Percentiles rank a stretch among this genome's conserved stretches.
Conservation (phyloP, 2,888 invertebrate species). For the Troglohyphantes excavatus region DNA sequence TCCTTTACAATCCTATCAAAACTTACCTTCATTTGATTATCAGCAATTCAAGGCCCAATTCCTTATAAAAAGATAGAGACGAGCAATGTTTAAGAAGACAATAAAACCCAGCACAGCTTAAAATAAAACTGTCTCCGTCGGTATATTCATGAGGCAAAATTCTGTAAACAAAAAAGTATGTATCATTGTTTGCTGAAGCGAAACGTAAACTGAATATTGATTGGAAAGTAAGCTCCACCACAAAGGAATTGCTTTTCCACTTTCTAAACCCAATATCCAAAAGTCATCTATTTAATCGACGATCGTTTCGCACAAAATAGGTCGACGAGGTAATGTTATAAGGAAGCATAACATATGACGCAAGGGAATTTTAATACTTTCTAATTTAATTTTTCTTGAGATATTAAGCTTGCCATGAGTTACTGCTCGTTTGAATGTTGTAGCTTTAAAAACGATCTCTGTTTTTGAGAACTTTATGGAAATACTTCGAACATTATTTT, state of each 20-base stretch:
- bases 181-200: not conserved
- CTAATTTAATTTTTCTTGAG: not conserved
- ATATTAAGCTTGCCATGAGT: too few relatives aligned
- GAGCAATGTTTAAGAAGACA: too few relatives aligned
- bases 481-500: too few relatives aligned
- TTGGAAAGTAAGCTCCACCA: not conserved
- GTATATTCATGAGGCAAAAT: too few relatives aligned
- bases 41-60: not conserved
- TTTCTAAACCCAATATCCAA: not conserved
- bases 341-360: not conserved
- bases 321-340: not conserved
- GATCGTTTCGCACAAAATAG: not conserved
- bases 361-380: not conserved
- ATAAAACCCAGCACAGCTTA: too few relatives aligned
- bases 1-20: too few relatives aligned
- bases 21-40: too few relatives aligned
- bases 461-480: too few relatives aligned
- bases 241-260: not conserved
- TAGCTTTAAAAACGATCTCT: not conserved
- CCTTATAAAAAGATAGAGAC: not conserved
- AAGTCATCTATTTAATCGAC: not conserved
- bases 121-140: too few relatives aligned
- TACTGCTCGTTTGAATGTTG: too few relatives aligned
- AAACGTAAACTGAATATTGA: not conserved
- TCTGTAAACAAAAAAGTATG: too few relatives aligned